These are phyloP conservation scores for Epinotia bilunana DNA, from an alignment of 2,888 invertebrate genomes.

Conservation along the genomic window DNA sequence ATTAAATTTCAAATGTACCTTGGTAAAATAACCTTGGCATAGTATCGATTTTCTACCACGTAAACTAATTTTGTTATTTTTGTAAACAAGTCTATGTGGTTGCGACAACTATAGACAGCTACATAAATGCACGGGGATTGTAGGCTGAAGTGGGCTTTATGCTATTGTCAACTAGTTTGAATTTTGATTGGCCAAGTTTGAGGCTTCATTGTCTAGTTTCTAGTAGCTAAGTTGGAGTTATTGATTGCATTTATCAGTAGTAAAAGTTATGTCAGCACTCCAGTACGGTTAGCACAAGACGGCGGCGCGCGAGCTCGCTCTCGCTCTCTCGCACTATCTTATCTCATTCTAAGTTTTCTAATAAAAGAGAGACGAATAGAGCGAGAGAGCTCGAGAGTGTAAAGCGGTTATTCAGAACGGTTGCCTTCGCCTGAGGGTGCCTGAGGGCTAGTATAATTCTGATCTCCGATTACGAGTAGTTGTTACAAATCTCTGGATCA, in stretches of 20 bases:
- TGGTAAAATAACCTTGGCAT: background rate
- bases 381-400: too few relatives aligned
- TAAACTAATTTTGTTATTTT: conserved; percentile 5
- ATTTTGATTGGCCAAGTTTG: background rate
- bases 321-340: too few relatives aligned
- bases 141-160: conserved; percentile 3
- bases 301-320: too few relatives aligned
- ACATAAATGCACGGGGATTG: background rate
- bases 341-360: too few relatives aligned
- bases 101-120: background rate
- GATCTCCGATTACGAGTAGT: too few relatives aligned
- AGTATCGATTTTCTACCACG: conserved; percentile 14
- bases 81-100: conserved; percentile 11
- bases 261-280: conserved; percentile 29
- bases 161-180: background rate
- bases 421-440: too few relatives aligned
- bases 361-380: too few relatives aligned
- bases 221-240: conserved; percentile 16
- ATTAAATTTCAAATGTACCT: conserved; percentile 1
- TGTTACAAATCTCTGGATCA: too few relatives aligned
- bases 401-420: too few relatives aligned
- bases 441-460: too few relatives aligned
- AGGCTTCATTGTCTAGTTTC: conserved; percentile 11
- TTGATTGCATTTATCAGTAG: conserved; percentile 27
- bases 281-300: too few relatives aligned